Percentiles rank a stretch among this genome's conserved stretches.
phyloP scores from a whole-genome alignment of 2,888 invertebrate genomes.

The Parnassius mnemosyne region DNA sequence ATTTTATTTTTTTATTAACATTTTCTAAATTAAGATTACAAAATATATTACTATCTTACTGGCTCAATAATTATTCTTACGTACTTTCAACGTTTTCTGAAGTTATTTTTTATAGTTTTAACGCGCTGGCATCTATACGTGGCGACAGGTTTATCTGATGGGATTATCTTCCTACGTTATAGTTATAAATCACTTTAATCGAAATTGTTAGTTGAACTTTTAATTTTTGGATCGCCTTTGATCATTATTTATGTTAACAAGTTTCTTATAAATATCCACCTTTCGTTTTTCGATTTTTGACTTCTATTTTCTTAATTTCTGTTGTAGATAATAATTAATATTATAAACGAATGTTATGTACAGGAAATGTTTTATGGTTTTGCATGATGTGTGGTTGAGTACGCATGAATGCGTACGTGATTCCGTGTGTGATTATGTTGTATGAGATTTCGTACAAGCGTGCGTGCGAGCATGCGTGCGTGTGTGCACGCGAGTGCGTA shows the following conservation, averaged over 20 bases:
- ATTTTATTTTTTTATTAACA: too few species aligned
- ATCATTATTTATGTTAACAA: slow-evolving; percentile 23
- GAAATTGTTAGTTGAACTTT: slow-evolving; percentile 27
- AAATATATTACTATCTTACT: not conserved
- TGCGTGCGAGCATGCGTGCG: too few species aligned
- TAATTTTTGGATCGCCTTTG: slow-evolving; percentile 10
- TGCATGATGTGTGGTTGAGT: not conserved
- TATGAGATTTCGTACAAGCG: too few species aligned
- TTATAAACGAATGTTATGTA: not conserved
- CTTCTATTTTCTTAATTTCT: not conserved
- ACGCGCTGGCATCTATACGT: not conserved
- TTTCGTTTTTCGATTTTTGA: not conserved
- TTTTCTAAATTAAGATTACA: not conserved
- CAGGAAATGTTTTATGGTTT: not conserved
- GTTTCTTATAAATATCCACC: slow-evolving; percentile 7
- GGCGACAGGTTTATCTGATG: slow-evolving; percentile 11
- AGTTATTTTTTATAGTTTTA: slow-evolving; percentile 1
- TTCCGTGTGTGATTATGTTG: too few species aligned
- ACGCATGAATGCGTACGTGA: too few species aligned
- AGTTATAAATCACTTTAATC: slow-evolving; percentile 30
- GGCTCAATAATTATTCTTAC: slow-evolving; percentile 6
- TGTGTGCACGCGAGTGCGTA: too few species aligned
- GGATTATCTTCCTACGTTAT: slow-evolving; percentile 25
- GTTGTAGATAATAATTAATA: slow-evolving; percentile 12
- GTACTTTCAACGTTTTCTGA: not conserved